Base-by-base conservation (phyloP, 2,113 vertebrate genomes). In the Elgaria multicarinata region DNA sequence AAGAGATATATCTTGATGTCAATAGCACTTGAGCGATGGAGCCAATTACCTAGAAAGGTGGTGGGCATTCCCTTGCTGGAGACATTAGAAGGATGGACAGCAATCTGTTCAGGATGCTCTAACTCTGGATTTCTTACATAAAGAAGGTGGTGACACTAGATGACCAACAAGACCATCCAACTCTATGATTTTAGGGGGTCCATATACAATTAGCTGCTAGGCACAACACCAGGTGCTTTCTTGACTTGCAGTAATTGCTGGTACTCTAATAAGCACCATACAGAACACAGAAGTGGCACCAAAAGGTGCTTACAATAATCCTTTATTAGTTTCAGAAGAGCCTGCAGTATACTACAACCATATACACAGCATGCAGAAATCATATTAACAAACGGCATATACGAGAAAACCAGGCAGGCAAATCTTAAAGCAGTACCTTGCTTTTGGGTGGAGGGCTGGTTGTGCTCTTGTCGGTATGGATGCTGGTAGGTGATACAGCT, bases 401-500 rank as follows among this genome's bases (percentile, higher is more conserved):
- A 87, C 36, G 20, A 80, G 9, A 1, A 0, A 67, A 9, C 50
- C 26, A 53, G 62, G 75, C 85, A 89, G 0, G 0, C 10, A 77
- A 90, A 88, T n/a, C 62, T 89, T 98, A 99, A 46, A 53, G 31
- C 98, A 88, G 94, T 99, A 99, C 99, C 99, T 99, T 99, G 97
- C 96, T 97, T 97, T 99, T 99, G 96, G 97, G 96, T 82, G 97
- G 98, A 31, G 99, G 98, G 94, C 98, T 98, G 97, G 95, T 98
- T 97, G 98, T 98, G 97, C 97, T 97, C 97, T 99, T 99, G 96
- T 99, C 99, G 74, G 97, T 97, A 92, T 98, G 98, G 95, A 98
- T 97, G 97, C 98, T 98, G 97, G 98, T 98, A 94, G 99, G 98
- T 79, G 99, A 99, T 91, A 98, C 97, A 28, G 98, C 98, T 95